phyloP scores from a whole-genome alignment of 2,888 invertebrate genomes.

The Plagodis dolabraria region DNA sequence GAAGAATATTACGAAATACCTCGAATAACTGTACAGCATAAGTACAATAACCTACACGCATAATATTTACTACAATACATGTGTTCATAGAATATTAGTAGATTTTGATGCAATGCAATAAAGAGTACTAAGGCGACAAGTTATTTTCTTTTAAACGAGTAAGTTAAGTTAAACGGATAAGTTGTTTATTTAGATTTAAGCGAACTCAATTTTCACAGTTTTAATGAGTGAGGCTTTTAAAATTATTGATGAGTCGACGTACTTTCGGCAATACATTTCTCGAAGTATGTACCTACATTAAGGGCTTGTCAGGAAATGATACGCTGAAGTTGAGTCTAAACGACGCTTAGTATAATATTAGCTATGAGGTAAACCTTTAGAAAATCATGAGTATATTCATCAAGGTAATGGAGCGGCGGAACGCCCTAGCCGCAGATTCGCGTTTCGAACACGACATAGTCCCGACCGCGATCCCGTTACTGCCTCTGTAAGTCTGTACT shows the following conservation, averaged over 20 bases:
- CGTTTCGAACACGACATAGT: constrained; percentile 44
- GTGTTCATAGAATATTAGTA: constrained; percentile 15
- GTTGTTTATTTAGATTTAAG: constrained; percentile 30
- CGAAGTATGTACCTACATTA: too few species aligned
- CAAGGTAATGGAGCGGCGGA: constrained; percentile 16
- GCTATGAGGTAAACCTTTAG: constrained; percentile 3
- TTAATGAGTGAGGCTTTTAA: constrained; percentile 28
- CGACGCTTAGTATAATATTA: not conserved
- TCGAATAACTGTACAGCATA: constrained; percentile 47
- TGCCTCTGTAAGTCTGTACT: constrained; percentile 28
- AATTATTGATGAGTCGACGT: too few species aligned
- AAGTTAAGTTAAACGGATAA: constrained; percentile 39
- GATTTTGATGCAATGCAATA: constrained; percentile 24
- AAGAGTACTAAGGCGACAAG: constrained; percentile 34
- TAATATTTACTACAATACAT: constrained; percentile 10
- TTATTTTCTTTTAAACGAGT: constrained; percentile 21
- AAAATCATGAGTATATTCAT: constrained; percentile 7
- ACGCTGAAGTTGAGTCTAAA: too few species aligned
- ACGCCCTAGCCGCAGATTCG: constrained; percentile 30
- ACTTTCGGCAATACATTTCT: too few species aligned
- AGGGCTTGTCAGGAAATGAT: too few species aligned
- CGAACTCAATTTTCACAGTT: constrained; percentile 36
- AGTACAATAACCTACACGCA: constrained; percentile 24
- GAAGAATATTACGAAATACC: constrained; percentile 54
- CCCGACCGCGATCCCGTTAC: constrained; percentile 55